Conservation (phyloP, 2,113 vertebrate species). For the Gymnarchus niloticus region DNA sequence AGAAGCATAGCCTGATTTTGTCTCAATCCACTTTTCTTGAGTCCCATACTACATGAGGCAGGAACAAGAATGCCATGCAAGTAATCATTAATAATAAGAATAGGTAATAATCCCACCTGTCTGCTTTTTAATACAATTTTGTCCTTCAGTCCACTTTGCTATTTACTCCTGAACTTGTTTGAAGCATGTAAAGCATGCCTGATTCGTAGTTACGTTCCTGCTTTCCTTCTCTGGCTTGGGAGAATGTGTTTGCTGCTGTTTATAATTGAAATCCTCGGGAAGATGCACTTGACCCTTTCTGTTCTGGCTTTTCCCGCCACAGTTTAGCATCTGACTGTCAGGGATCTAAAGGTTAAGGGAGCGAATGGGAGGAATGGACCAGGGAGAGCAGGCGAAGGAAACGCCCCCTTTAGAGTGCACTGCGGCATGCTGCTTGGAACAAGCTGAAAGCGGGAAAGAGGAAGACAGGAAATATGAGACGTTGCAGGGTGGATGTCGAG, state of each 20-base stretch:
- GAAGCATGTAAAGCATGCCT: no score
- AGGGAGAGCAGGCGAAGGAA: not conserved
- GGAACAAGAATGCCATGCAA: not conserved
- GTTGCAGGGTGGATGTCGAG: not conserved
- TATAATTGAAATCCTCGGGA: not conserved
- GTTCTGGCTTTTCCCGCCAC: not conserved
- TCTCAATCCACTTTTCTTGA: not conserved
- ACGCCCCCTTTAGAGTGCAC: not conserved
- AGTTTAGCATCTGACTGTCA: not conserved
- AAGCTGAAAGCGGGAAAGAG: constrained; percentile 22
- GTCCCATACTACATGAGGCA: not conserved
- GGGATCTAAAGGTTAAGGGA: constrained; percentile 31
- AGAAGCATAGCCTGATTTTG: not conserved
- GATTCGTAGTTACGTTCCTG: no score
- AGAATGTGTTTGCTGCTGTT: not conserved
- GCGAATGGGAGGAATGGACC: not conserved
- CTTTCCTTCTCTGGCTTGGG: no score
- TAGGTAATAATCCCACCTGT: not conserved
- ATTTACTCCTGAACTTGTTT: not conserved
- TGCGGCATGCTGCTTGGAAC: constrained; percentile 6
- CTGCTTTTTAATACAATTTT: not conserved
- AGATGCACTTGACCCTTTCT: not conserved
- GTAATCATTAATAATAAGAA: not conserved
- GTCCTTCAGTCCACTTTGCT: not conserved
- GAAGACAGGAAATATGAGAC: constrained; percentile 17